A percentile compares a stretch with the other conserved stretches of the same genome.
These are phyloP conservation scores for Tetragnatha versicolor DNA, from an alignment of 1,140 invertebrate species.

Conservation along the genomic window DNA sequence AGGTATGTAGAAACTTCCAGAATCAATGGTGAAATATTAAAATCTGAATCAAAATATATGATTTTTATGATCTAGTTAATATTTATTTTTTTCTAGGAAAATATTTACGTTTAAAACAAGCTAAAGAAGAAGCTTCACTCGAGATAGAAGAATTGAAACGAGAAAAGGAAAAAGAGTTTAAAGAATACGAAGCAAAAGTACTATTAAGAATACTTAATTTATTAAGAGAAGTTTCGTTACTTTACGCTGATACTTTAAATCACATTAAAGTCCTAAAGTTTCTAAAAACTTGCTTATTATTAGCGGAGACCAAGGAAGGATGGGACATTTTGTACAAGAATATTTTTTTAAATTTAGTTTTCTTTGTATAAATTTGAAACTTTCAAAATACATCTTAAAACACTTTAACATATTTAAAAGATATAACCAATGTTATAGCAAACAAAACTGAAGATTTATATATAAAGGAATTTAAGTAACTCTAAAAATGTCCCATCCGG, in stretches of 20 bases:
- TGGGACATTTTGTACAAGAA: neutral
- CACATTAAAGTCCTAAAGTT: neutral
- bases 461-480: too few species aligned
- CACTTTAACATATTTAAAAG: too few species aligned
- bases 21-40: too few species aligned
- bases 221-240: neutral
- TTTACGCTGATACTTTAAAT: neutral
- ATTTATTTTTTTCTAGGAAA: conserved; percentile 74
- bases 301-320: too few species aligned
- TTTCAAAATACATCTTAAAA: neutral
- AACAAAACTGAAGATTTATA: too few species aligned
- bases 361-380: neutral
- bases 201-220: neutral
- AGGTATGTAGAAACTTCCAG: too few species aligned
- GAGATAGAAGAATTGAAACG: conserved; percentile 97
- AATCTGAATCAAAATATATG: too few species aligned
- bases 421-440: too few species aligned
- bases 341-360: too few species aligned
- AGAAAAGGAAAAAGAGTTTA: conserved; percentile 87
- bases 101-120: conserved; percentile 95
- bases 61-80: too few species aligned
- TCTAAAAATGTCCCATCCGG: too few species aligned
- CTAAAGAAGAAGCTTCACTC: conserved; percentile 98
- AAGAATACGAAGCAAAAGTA: conserved; percentile 58
- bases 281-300: neutral